Conservation (phyloP, 2,113 vertebrate species). For the Nibea albiflora region DNA sequence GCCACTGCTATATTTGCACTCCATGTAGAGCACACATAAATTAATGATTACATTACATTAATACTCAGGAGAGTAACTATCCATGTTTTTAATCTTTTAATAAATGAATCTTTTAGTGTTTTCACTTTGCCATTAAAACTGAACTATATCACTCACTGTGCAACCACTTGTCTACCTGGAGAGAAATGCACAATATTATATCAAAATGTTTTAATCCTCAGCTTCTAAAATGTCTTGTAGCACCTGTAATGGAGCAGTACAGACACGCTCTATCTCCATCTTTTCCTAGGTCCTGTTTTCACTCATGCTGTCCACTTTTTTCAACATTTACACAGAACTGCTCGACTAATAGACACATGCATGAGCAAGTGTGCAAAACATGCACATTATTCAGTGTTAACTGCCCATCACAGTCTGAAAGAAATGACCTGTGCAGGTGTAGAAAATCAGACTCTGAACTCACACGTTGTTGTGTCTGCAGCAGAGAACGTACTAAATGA, state of each 20-base stretch:
- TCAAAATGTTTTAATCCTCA: neutral
- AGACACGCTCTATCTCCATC: neutral
- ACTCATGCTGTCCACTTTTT: neutral
- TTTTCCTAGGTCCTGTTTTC: neutral
- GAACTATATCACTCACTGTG: neutral
- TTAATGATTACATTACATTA: constrained; percentile 64
- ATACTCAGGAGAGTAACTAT: constrained; percentile 16
- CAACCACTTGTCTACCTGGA: neutral
- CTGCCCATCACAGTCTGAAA: constrained; percentile 22
- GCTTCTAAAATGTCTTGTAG: constrained; percentile 2
- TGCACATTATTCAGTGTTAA: constrained; percentile 36
- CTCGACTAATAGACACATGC: neutral
- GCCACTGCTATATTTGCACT: constrained; percentile 39
- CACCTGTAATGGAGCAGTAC: neutral
- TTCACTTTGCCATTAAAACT: constrained; percentile 10
- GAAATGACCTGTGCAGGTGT: constrained; percentile 49
- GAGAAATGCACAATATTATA: neutral
- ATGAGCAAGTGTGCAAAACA: constrained; percentile 10
- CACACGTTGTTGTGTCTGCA: constrained; percentile 41
- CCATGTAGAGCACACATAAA: constrained; percentile 59
- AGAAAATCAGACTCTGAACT: constrained; percentile 33
- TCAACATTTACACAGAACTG: neutral
- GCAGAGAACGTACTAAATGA: constrained; percentile 3
- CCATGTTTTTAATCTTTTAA: constrained; percentile 35
- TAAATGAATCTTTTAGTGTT: constrained; percentile 23